These are phyloP conservation scores for Drosophila novamexicana DNA, from an alignment of 1,140 invertebrate genomes.

Conservation along the genomic window DNA sequence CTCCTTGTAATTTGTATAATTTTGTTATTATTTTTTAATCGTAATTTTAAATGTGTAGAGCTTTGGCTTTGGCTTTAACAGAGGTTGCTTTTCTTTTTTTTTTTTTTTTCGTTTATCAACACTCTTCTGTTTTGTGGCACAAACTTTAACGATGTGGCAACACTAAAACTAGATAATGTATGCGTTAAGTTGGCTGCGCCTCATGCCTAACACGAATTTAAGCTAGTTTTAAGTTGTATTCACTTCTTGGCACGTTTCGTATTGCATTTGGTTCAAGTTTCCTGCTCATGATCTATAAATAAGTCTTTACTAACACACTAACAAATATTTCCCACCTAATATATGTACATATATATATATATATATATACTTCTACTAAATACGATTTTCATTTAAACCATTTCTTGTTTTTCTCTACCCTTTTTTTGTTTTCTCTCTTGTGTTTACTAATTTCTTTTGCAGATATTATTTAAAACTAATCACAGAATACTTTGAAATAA, in stretches of 20 bases:
- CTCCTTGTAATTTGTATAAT: background rate
- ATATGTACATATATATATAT: conserved; percentile 6
- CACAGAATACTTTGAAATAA: conserved; percentile 41
- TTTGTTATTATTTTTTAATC: background rate
- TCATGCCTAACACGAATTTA: background rate
- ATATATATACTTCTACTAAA: conserved; percentile 17
- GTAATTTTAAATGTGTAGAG: background rate
- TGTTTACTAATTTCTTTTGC: conserved; percentile 80
- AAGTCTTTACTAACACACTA: background rate
- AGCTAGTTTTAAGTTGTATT: background rate
- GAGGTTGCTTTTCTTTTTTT: background rate
- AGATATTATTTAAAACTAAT: conserved; percentile 83
- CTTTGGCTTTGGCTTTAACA: background rate
- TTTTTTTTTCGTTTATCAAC: background rate
- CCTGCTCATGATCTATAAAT: background rate
- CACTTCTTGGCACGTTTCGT: conserved; percentile 2
- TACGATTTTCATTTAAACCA: conserved; percentile 28
- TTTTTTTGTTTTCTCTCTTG: conserved; percentile 54
- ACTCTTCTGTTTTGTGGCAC: background rate
- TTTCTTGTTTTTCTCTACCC: conserved; percentile 32
- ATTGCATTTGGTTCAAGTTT: background rate
- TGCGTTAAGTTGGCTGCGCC: conserved; percentile 3
- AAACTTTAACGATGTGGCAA: background rate
- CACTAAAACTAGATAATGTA: background rate
- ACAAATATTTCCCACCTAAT: background rate